Conservation (phyloP, 2,113 vertebrate genomes). For the Poicephalus gulielmi region DNA sequence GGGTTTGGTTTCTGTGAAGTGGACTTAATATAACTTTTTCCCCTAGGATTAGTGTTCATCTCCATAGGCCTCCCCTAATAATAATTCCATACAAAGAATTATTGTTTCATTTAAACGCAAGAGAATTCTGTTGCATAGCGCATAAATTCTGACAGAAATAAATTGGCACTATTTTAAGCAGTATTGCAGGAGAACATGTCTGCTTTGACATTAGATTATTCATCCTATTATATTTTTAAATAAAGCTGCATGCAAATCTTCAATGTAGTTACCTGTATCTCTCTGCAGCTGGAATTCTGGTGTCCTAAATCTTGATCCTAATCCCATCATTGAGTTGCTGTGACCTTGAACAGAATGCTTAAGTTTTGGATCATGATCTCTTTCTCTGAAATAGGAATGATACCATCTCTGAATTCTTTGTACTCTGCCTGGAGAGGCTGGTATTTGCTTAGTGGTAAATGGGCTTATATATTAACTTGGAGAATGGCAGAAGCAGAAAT, state of each 20-base stretch:
- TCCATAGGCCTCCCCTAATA: neutral
- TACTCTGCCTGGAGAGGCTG: neutral
- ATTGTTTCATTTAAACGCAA: neutral
- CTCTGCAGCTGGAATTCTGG: slow-evolving; percentile 23
- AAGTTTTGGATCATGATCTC: neutral
- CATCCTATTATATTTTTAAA: slow-evolving; percentile 20
- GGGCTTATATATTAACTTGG: slow-evolving; percentile 10
- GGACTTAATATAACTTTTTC: neutral
- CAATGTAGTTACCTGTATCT: neutral
- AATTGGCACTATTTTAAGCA: neutral
- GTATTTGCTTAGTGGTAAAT: slow-evolving; percentile 10
- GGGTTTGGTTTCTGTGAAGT: neutral
- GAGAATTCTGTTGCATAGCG: neutral
- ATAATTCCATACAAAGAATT: neutral
- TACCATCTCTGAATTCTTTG: neutral
- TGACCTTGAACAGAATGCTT: neutral
- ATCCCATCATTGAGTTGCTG: neutral
- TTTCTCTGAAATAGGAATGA: neutral
- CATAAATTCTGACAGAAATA: neutral
- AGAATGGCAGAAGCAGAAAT: neutral
- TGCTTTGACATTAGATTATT: slow-evolving; percentile 9
- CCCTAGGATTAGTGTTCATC: neutral
- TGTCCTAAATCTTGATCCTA: neutral
- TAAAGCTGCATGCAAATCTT: neutral
- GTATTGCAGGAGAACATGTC: neutral